A percentile compares a stretch with the other conserved stretches of the same genome.
These are phyloP conservation scores for Euleptes europaea DNA, from an alignment of 2,113 vertebrate species.

Conservation along the genomic window DNA sequence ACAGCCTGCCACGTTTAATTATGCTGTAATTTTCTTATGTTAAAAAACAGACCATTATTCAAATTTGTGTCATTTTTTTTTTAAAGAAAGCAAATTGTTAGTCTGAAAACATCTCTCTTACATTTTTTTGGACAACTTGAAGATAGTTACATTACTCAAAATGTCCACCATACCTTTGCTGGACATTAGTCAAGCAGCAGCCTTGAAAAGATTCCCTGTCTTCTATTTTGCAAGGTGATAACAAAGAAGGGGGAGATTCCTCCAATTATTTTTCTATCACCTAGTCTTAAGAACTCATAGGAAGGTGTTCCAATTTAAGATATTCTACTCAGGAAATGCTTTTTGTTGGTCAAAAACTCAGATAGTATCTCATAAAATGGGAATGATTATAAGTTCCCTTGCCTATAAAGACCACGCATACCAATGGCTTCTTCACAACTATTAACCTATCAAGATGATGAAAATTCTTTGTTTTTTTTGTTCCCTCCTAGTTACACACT, in stretches of 20 bases:
- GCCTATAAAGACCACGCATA: background rate
- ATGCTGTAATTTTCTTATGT: constrained; percentile 30
- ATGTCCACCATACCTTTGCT: background rate
- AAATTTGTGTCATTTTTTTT: constrained; percentile 13
- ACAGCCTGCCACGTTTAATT: constrained; percentile 32
- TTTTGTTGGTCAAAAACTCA: background rate
- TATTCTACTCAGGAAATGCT: background rate
- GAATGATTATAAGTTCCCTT: background rate
- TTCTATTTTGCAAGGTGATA: background rate
- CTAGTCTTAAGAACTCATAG: background rate
- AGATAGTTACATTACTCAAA: background rate
- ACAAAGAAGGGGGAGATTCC: background rate
- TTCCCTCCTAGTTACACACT: background rate
- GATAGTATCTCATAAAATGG: too few species aligned
- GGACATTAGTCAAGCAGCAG: background rate
- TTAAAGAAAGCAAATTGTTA: background rate
- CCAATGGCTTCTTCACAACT: background rate
- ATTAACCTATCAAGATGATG: background rate
- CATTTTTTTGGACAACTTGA: background rate
- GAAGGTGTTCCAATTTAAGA: background rate
- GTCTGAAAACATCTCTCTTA: background rate
- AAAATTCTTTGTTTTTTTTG: background rate
- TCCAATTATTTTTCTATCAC: background rate
- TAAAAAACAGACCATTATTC: constrained; percentile 24
- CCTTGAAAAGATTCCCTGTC: background rate